These are phyloP conservation scores for Norana najaformis DNA, from an alignment of 2,888 invertebrate genomes.

Conservation along the genomic window DNA sequence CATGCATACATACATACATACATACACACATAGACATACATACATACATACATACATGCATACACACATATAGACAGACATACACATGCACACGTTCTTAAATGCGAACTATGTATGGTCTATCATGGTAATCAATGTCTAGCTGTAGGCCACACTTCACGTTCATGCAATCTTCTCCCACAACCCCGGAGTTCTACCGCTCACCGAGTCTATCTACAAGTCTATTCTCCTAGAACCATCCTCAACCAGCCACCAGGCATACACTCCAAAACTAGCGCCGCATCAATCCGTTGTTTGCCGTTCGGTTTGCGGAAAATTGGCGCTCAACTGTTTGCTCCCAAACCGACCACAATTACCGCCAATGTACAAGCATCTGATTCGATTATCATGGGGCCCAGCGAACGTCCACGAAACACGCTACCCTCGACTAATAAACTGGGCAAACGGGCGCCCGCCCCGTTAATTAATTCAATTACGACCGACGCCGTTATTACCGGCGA, in stretches of 20 bases:
- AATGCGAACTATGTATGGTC: neutral
- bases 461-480: neutral
- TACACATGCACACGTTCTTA: neutral
- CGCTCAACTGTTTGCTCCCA: neutral
- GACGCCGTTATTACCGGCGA: neutral
- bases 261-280: neutral
- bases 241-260: neutral
- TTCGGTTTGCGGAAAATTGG: neutral
- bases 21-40: too few species aligned
- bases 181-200: neutral
- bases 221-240: too few species aligned
- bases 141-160: neutral
- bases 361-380: neutral
- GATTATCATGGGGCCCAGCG: neutral
- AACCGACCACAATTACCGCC: neutral
- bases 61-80: neutral
- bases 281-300: conserved; percentile 13
- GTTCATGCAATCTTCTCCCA: neutral
- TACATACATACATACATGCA: neutral
- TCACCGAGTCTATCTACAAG: neutral
- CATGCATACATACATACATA: neutral
- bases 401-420: neutral
- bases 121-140: neutral
- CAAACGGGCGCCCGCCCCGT: neutral
- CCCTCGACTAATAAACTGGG: neutral